Evolutionary conservation across 2,888 invertebrate genomes (phyloP).

Genomic region (Plagodis pulveraria): DNA sequence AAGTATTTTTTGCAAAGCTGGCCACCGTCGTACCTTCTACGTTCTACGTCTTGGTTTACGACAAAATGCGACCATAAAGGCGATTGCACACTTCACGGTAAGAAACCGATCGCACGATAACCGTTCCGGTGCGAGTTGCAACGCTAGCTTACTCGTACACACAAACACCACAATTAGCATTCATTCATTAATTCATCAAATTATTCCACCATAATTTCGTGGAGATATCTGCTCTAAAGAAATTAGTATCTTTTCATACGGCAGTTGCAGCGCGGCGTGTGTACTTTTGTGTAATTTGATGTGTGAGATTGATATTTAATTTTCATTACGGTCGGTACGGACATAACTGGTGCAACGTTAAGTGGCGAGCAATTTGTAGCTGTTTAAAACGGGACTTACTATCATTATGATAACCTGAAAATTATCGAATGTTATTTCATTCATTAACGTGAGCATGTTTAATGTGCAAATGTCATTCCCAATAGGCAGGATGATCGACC

Average conservation of each 20-base stretch:
- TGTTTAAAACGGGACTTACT: constrained; percentile 31
- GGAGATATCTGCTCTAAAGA: constrained; percentile 35
- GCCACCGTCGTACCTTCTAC: neutral
- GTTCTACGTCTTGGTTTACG: constrained; percentile 26
- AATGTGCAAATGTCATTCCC: neutral
- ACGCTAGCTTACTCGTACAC: constrained; percentile 37
- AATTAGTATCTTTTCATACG: constrained; percentile 38
- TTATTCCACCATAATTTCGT: constrained; percentile 41
- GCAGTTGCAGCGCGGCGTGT: constrained; percentile 23
- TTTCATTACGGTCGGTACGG: constrained; percentile 33
- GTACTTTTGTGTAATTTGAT: constrained; percentile 37
- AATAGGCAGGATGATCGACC: neutral
- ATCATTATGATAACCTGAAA: constrained; percentile 24
- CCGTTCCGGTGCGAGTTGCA: constrained; percentile 40
- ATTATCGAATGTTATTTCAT: constrained; percentile 22
- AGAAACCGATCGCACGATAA: constrained; percentile 37
- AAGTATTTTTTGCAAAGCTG: no score
- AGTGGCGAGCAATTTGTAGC: constrained; percentile 36
- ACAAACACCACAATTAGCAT: constrained; percentile 43
- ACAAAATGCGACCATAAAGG: constrained; percentile 38
- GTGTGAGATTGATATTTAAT: constrained; percentile 38
- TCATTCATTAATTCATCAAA: constrained; percentile 43
- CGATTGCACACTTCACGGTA: constrained; percentile 42
- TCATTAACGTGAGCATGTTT: constrained; percentile 2
- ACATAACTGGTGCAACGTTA: constrained; percentile 25